Evolutionary conservation across 2,113 vertebrate genomes (phyloP).

Genomic region (Festucalex cinctus): DNA sequence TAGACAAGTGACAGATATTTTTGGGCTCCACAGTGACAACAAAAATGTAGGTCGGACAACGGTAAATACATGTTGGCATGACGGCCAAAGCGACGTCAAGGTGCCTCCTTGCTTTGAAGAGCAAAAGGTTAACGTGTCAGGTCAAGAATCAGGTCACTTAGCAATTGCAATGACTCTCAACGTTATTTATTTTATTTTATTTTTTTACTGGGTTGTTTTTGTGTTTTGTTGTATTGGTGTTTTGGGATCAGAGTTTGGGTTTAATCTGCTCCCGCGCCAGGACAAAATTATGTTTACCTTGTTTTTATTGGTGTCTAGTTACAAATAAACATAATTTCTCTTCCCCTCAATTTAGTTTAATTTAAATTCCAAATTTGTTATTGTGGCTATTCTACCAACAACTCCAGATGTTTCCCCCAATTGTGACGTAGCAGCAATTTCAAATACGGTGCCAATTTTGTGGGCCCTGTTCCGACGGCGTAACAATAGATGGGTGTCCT

Average conservation of each 20-base stretch:
- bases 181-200: too few species aligned
- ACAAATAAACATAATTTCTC: too few species aligned
- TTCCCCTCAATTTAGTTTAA: too few species aligned
- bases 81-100: neutral
- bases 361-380: too few species aligned
- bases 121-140: conserved; percentile 12
- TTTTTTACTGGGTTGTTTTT: neutral
- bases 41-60: neutral
- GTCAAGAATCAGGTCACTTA: conserved; percentile 46
- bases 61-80: conserved; percentile 1
- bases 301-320: too few species aligned
- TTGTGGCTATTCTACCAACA: too few species aligned
- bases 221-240: too few species aligned
- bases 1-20: neutral
- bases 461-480: neutral
- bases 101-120: neutral
- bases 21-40: neutral
- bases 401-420: too few species aligned
- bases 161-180: conserved; percentile 19
- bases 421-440: too few species aligned
- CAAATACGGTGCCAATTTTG: too few species aligned
- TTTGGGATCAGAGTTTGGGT: neutral
- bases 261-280: too few species aligned
- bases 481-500: neutral
- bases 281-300: too few species aligned